A percentile compares a stretch with the other conserved stretches of the same genome.
Evolutionary conservation across 2,888 invertebrate genomes (phyloP).

Genomic region (Sphinx pinastri): DNA sequence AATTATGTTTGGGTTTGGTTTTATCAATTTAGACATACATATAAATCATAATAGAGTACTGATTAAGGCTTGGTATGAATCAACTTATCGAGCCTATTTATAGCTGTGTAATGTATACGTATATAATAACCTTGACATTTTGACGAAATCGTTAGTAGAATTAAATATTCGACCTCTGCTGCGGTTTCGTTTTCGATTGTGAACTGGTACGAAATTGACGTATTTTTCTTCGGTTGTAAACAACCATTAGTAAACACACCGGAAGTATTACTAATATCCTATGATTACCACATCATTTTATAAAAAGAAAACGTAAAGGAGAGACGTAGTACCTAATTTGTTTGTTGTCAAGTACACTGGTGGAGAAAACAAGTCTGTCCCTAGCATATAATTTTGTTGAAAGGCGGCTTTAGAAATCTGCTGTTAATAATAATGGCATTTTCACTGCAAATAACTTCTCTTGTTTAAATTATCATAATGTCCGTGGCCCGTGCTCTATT

Average conservation of each 20-base stretch:
- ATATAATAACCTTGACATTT: conserved; percentile 71
- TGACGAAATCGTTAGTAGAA: conserved; percentile 47
- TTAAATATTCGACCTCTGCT: conserved; percentile 52
- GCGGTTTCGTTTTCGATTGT: neutral
- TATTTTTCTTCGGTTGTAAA: neutral
- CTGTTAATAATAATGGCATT: conserved; percentile 45
- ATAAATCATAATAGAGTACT: neutral
- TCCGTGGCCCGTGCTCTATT: neutral
- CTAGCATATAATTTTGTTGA: conserved; percentile 65
- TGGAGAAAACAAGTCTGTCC: conserved; percentile 17
- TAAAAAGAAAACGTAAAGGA: neutral
- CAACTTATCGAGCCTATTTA: conserved; percentile 22
- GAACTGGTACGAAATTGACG: neutral
- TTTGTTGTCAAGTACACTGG: conserved; percentile 16
- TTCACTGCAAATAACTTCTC: neutral
- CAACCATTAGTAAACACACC: neutral
- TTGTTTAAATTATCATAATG: neutral
- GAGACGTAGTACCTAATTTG: neutral
- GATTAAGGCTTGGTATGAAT: neutral
- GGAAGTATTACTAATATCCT: no score
- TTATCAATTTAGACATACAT: neutral
- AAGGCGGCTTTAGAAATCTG: conserved; percentile 51
- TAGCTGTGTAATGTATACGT: conserved; percentile 48
- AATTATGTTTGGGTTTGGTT: neutral
- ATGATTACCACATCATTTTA: no score